Evolutionary conservation across 2,888 invertebrate genomes (phyloP).

Genomic region (Euproctis similis): DNA sequence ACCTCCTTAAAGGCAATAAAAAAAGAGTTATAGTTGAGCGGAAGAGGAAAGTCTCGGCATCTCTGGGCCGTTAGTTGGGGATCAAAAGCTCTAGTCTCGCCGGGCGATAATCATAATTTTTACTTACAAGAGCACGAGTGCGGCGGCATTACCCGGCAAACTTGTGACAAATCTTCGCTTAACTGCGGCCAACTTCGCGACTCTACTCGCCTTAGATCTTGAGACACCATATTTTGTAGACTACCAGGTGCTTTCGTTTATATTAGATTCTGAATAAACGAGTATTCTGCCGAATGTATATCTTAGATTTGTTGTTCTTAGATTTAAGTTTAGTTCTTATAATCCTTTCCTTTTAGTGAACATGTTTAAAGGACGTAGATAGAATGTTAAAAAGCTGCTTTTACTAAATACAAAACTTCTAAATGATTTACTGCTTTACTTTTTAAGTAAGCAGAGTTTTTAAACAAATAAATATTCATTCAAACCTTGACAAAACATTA

Average conservation of each 20-base stretch:
- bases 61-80: constrained; percentile 68
- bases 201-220: constrained; percentile 40
- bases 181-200: constrained; percentile 72
- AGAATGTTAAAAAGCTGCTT: too few species aligned
- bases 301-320: too few species aligned
- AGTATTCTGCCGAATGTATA: too few species aligned
- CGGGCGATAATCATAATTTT: constrained; percentile 76
- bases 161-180: constrained; percentile 70
- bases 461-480: too few species aligned
- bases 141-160: constrained; percentile 58
- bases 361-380: too few species aligned
- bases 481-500: too few species aligned
- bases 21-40: constrained; percentile 75
- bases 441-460: too few species aligned
- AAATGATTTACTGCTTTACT: too few species aligned
- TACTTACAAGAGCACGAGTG: constrained; percentile 70
- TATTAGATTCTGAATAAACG: too few species aligned
- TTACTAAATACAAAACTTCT: too few species aligned
- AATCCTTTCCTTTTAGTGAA: too few species aligned
- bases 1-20: constrained; percentile 63
- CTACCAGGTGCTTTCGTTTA: constrained; percentile 47
- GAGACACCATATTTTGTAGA: constrained; percentile 45
- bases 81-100: constrained; percentile 69
- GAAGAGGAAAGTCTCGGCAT: constrained; percentile 71
- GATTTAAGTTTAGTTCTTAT: too few species aligned